Evolutionary conservation across 2,888 invertebrate genomes (phyloP), one percentile per base, ranked within the genome.

Genomic region (Epirrhoe alternata): DNA sequence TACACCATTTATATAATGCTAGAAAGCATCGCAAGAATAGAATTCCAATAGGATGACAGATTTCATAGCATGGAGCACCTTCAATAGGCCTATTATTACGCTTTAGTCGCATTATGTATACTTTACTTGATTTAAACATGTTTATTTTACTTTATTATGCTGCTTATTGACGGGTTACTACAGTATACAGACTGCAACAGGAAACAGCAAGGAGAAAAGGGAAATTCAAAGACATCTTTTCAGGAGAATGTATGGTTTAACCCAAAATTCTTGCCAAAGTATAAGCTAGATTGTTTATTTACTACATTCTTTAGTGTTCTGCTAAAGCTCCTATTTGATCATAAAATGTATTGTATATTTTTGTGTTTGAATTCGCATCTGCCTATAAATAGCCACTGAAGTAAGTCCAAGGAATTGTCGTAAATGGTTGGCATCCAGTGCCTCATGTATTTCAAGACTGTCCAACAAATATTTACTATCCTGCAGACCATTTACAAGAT

Each of bases 221-320:
- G 92, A 96, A 96, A 95, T 95, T 97, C 93, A 96, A 96, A 95
- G 96, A 97, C 94, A 96, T 96, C 94, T 96, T 97, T 94, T 95
- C 96, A 88, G 95, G 96, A 90, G 96, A 97, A 95, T 96, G 96
- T 94, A 96, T 96, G 95, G 95, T 95, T 94, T 93, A 80, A 83
- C 84, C 82, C 86, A 86, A 84, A 89, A 86, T 89, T 89, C 80
- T 88, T 90, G 86, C 85, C 86, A 87, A 86, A 85, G 89, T 92
- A 90, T 87, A 78, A 85, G 92, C 92, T 92, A 92, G 92, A 83
- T 80, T 80, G 70, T 86, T 85, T 80, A 75, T 82, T 85, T 84
- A 82, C 72, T 81, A 81, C 76, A 69, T 79, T 80, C 80, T 83
- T 79, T 83, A 83, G 80, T 81, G 77, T 76, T 81, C 76, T 77